These are phyloP conservation scores for Lithophane semibrunnea DNA, from an alignment of 2,888 invertebrate species.

Conservation along the genomic window DNA sequence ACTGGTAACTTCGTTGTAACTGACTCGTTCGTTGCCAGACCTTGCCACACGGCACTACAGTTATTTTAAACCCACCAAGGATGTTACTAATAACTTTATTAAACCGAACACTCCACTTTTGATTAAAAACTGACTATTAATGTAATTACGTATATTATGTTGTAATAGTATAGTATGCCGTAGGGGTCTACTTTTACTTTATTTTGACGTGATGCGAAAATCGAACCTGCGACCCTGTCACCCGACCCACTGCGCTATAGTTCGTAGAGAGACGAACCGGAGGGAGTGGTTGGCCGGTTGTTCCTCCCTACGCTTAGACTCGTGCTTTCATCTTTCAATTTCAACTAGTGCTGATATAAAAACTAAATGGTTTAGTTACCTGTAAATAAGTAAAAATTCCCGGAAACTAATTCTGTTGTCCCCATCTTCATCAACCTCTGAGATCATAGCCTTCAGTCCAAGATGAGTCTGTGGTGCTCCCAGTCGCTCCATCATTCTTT, in stretches of 20 bases:
- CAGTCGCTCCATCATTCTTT: constrained; percentile 98
- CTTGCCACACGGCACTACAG: constrained; percentile 4
- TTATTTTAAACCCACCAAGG: neutral
- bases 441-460: constrained; percentile 98
- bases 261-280: neutral
- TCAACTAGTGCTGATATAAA: no score
- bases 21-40: neutral
- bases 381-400: constrained; percentile 95
- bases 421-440: constrained; percentile 96
- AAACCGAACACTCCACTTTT: neutral
- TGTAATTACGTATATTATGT: neutral
- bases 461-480: constrained; percentile 99
- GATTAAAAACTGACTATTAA: neutral
- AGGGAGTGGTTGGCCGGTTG: neutral
- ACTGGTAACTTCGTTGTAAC: neutral
- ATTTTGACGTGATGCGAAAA: neutral
- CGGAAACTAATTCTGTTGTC: constrained; percentile 97
- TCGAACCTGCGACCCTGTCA: neutral
- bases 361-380: constrained; percentile 73
- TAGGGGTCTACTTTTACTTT: neutral
- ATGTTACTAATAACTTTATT: neutral
- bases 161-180: no score
- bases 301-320: neutral
- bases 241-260: neutral
- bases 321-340: neutral